phyloP scores from a whole-genome alignment of 1,140 invertebrate species.

The Chironomus striatipennis region DNA sequence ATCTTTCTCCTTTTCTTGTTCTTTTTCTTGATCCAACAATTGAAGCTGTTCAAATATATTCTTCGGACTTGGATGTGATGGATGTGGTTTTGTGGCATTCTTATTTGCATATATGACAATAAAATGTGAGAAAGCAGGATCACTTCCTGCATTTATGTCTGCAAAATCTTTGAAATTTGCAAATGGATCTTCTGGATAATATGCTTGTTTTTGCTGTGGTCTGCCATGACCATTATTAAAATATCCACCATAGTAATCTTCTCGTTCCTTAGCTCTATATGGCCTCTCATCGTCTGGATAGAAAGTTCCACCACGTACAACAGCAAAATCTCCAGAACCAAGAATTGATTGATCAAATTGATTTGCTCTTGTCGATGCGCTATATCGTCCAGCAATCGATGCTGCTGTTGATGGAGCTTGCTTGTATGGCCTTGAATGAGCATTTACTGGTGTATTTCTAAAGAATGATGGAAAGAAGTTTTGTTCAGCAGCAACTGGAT shows the following conservation, averaged over 20 bases:
- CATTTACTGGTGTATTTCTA: neutral
- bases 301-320: conserved; percentile 36
- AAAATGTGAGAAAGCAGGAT: conserved; percentile 69
- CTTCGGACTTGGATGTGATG: conserved; percentile 52
- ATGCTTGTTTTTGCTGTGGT: conserved; percentile 44
- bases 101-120: conserved; percentile 74
- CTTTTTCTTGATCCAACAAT: conserved; percentile 53
- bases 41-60: conserved; percentile 73
- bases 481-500: neutral
- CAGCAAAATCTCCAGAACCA: conserved; percentile 3
- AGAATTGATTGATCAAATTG: conserved; percentile 19
- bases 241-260: conserved; percentile 26
- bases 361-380: neutral
- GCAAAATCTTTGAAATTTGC: conserved; percentile 83
- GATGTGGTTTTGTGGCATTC: conserved; percentile 47
- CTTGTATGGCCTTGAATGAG: neutral
- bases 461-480: conserved; percentile 19
- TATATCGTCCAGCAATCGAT: neutral
- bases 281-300: neutral
- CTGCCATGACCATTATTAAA: conserved; percentile 57
- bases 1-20: conserved; percentile 25
- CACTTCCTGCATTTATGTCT: conserved; percentile 73
- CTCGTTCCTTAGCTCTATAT: neutral
- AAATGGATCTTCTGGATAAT: conserved; percentile 63
- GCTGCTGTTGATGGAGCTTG: neutral